A percentile compares a stretch with the other conserved stretches of the same genome.
Conservation (phyloP, 1,140 invertebrate genomes). For the Lucilia sericata region DNA sequence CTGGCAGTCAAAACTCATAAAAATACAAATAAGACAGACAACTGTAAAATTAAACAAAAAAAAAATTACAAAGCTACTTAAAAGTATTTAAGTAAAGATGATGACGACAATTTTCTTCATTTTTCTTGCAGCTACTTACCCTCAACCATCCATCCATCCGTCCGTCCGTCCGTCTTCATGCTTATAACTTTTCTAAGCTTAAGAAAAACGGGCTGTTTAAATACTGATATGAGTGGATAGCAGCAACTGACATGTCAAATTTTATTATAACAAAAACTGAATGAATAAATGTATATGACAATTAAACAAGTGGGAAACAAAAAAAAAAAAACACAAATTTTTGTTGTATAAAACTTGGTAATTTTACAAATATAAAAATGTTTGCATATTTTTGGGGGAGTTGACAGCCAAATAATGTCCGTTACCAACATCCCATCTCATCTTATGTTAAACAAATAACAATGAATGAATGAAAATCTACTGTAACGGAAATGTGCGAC, state of each 20-base stretch:
- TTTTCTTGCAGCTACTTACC: too few species aligned
- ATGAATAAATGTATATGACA: constrained; percentile 1
- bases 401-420: not conserved
- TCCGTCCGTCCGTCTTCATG: not conserved
- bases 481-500: constrained; percentile 49
- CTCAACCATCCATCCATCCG: too few species aligned
- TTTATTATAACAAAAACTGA: not conserved
- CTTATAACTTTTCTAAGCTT: not conserved
- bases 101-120: not conserved
- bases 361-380: too few species aligned
- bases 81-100: constrained; percentile 8
- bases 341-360: not conserved
- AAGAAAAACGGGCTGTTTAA: not conserved
- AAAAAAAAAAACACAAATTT: not conserved
- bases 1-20: constrained; percentile 14
- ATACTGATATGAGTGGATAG: not conserved
- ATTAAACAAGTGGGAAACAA: not conserved
- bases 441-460: not conserved
- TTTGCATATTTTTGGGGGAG: constrained; percentile 5
- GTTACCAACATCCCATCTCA: not conserved
- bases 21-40: not conserved
- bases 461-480: not conserved
- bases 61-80: not conserved
- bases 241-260: not conserved
- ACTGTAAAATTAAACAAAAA: not conserved